Conservation (phyloP, 2,113 vertebrate species). For the Psephotus haematonotus region DNA sequence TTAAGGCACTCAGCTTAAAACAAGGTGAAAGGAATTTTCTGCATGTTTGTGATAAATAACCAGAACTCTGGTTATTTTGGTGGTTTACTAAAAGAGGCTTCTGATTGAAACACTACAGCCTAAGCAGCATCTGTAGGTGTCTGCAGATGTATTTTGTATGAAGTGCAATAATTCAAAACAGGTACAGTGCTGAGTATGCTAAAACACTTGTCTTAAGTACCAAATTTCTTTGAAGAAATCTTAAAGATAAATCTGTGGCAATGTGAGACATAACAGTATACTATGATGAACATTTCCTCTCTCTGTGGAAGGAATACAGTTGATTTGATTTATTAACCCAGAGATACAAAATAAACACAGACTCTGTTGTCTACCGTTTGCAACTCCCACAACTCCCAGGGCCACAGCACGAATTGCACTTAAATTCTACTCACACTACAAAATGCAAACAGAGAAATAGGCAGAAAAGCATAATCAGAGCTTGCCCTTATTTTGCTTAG, state of each 20-base stretch:
- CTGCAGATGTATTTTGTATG: background rate
- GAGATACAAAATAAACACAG: background rate
- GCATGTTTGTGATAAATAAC: background rate
- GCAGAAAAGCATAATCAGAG: background rate
- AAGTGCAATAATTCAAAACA: background rate
- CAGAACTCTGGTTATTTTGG: background rate
- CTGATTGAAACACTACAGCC: background rate
- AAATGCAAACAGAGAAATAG: background rate
- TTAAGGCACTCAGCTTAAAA: background rate
- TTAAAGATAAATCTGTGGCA: background rate
- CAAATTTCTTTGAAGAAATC: background rate
- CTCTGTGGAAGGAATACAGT: background rate
- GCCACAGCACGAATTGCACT: background rate
- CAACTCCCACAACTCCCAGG: background rate
- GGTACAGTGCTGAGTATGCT: background rate
- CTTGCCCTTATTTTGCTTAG: background rate
- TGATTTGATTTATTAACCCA: background rate
- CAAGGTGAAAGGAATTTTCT: background rate
- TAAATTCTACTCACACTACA: background rate
- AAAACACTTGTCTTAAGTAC: background rate
- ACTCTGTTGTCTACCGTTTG: background rate
- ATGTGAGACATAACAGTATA: background rate
- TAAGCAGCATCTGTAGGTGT: background rate
- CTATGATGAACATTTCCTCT: background rate
- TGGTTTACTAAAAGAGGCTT: background rate